Base-by-base conservation (phyloP, 2,888 invertebrate genomes). In the Serrognathus titanus region DNA sequence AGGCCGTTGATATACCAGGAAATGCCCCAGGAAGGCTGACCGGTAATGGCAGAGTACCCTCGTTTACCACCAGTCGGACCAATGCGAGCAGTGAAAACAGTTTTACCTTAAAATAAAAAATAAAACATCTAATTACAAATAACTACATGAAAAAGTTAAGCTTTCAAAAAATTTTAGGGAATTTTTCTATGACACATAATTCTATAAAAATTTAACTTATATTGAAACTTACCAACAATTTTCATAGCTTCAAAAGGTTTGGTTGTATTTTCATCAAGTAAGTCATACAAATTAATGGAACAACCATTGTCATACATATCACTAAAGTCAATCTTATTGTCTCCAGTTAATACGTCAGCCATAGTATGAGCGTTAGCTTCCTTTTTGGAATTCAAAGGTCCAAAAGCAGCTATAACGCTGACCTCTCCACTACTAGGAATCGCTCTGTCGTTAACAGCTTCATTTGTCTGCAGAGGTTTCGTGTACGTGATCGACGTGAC, bases 1-100 rank as follows among this genome's bases (percentile, higher is more conserved):
- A 87, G 81, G 69, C 94, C 94, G 78, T 96, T 94, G 71, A 96
- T 86, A 80, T 93, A 96, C 93, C 93, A 95, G 12, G 92, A 90
- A 61, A 94, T 91, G 55, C 94, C 94, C 92, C 93, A 93, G 0
- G 91, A 89, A 5, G 90, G 88, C 65, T 84, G 82, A 46, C 91
- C 90, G 10, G 94, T 94, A 53, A 92, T 84, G 1, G 89, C 83
- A 0, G 88, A 85, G 76, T 93, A 94, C 1, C 94, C 93, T 2
- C 89, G 79, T 51, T 84, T 83, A 0, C 92, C 92, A 2, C 90
- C 93, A 0, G 92, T 89, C 0, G 94, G 94, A 0, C 94, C 94
- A 66, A 94, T 92, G 69, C 86, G 81, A 0, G 85, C 93, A 1
- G 83, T 84, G 72, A 94, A 87, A 51, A 81, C 82, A 53, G 77